Conservation (phyloP, 2,888 invertebrate genomes). For the Aproaerema taeniolella region DNA sequence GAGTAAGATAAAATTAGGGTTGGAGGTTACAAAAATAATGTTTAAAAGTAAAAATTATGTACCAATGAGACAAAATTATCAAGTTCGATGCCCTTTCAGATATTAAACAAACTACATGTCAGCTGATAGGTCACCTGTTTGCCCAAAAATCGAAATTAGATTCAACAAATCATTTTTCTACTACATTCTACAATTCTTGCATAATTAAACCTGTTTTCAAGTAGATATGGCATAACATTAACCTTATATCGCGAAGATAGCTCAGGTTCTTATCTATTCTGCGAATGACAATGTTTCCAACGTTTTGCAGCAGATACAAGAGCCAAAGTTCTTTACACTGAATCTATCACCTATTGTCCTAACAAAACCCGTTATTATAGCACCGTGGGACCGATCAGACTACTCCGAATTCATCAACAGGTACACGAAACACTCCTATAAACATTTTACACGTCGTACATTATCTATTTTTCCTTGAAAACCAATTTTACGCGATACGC, state of each 20-base stretch:
- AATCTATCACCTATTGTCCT: conserved; percentile 1
- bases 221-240: conserved; percentile 5
- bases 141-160: too few species aligned
- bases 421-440: neutral
- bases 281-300: conserved; percentile 6
- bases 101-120: too few species aligned
- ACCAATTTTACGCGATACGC: conserved; percentile 18
- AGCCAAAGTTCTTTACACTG: neutral
- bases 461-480: conserved; percentile 17
- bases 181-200: too few species aligned
- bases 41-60: too few species aligned
- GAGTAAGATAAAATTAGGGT: too few species aligned
- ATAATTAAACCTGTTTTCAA: too few species aligned
- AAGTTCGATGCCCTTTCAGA: too few species aligned
- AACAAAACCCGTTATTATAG: neutral
- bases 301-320: neutral
- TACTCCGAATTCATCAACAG: neutral
- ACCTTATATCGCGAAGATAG: conserved; percentile 11
- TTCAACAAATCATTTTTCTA: too few species aligned
- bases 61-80: too few species aligned
- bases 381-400: neutral
- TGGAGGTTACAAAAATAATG: too few species aligned
- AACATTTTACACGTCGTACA: neutral
- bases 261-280: conserved; percentile 4
- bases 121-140: too few species aligned